phyloP scores from a whole-genome alignment of 1,140 invertebrate species.

The Prorops nasuta region DNA sequence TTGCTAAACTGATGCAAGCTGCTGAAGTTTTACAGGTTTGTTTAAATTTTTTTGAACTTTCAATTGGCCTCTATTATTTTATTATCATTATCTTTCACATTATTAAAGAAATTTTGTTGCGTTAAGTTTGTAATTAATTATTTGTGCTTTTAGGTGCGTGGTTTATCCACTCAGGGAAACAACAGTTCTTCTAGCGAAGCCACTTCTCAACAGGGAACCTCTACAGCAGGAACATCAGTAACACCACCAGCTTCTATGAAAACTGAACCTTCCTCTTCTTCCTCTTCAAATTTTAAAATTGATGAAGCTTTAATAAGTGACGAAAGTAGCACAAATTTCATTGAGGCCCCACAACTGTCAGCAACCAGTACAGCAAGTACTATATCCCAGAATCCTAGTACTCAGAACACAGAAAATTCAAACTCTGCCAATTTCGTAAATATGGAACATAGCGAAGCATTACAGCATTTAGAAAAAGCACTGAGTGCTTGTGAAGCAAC shows the following conservation, averaged over 20 bases:
- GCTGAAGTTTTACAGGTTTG: constrained; percentile 77
- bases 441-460: constrained; percentile 51
- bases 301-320: constrained; percentile 39
- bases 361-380: constrained; percentile 27
- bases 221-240: constrained; percentile 23
- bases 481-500: constrained; percentile 52
- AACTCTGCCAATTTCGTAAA: constrained; percentile 45
- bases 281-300: constrained; percentile 25
- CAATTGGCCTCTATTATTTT: constrained; percentile 3
- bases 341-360: constrained; percentile 32
- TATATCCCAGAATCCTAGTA: constrained; percentile 24
- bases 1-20: constrained; percentile 74
- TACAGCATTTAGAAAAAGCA: constrained; percentile 53
- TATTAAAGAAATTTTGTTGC: too few relatives aligned
- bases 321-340: constrained; percentile 34
- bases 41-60: constrained; percentile 12
- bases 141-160: constrained; percentile 36
- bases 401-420: constrained; percentile 22
- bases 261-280: constrained; percentile 6
- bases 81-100: not conserved
- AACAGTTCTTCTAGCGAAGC: constrained; percentile 37
- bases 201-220: constrained; percentile 20
- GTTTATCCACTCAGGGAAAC: constrained; percentile 43
- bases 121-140: not conserved
- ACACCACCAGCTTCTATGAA: constrained; percentile 28